These are phyloP conservation scores for Microcebus jonahi DNA, from an alignment of 2,113 vertebrate genomes.

Conservation along the genomic window DNA sequence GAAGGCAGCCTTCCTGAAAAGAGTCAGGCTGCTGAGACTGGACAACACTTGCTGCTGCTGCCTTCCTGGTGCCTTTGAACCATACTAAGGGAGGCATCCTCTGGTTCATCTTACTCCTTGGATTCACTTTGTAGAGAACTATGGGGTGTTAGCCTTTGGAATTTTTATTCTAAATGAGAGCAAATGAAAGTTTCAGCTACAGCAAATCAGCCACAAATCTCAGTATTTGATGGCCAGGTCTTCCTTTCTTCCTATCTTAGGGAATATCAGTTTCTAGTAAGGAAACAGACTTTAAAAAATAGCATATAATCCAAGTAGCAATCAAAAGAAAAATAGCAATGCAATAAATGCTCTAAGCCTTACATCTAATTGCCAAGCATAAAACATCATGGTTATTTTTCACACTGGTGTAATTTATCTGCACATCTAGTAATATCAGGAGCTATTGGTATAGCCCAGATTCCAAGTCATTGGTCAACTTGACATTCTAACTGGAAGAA, in stretches of 20 bases:
- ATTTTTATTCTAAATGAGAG: background rate
- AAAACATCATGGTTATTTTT: background rate
- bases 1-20: background rate
- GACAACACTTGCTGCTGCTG: background rate
- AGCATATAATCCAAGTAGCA: background rate
- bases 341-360: background rate
- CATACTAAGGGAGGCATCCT: background rate
- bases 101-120: background rate
- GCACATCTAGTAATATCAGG: background rate
- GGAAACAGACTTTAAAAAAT: background rate
- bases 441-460: background rate
- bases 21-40: background rate
- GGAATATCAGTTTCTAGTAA: conserved; percentile 1
- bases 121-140: background rate
- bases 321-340: conserved; percentile 47
- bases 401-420: background rate
- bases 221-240: background rate
- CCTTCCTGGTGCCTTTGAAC: background rate
- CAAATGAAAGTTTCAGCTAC: background rate
- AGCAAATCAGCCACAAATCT: background rate
- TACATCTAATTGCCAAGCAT: background rate
- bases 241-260: background rate
- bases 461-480: background rate
- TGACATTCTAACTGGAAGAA: background rate
- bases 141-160: background rate